phyloP scores from a whole-genome alignment of 2,797 vertebrate species.

The Parauchenoglanis punctatus region DNA sequence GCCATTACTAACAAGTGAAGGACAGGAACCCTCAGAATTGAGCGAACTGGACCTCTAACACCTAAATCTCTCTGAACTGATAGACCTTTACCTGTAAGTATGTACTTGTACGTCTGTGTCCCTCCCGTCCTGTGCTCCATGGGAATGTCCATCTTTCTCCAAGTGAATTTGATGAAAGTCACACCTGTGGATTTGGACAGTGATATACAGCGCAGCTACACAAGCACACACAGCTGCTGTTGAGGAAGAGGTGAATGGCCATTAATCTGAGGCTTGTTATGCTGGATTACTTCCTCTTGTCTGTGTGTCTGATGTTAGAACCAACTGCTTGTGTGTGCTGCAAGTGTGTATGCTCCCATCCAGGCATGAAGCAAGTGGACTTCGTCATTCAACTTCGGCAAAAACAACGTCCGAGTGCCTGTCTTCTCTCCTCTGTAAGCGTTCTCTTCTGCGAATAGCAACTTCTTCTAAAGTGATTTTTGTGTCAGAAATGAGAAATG shows the following conservation, averaged over 20 bases:
- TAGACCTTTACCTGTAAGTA: constrained; percentile 39
- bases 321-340: constrained; percentile 3
- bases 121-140: constrained; percentile 12
- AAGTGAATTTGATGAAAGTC: constrained; percentile 30
- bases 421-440: constrained; percentile 62
- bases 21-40: constrained; percentile 46
- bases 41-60: constrained; percentile 42
- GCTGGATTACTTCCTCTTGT: constrained; percentile 12
- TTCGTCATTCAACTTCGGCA: constrained; percentile 16
- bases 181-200: constrained; percentile 44
- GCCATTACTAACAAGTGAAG: constrained; percentile 84
- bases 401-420: constrained; percentile 64
- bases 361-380: constrained; percentile 27
- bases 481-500: background rate
- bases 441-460: constrained; percentile 25
- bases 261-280: background rate
- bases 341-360: constrained; percentile 1
- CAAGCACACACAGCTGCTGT: constrained; percentile 38
- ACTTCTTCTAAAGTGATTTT: background rate
- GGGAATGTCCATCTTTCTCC: constrained; percentile 24
- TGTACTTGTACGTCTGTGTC: constrained; percentile 19
- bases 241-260: constrained; percentile 29
- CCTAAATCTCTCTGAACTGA: constrained; percentile 32
- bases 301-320: constrained; percentile 15
- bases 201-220: constrained; percentile 37